Percentiles rank a stretch among this genome's conserved stretches.
Evolutionary conservation across 2,888 invertebrate species (phyloP).

Genomic region (Drosophila incognita): DNA sequence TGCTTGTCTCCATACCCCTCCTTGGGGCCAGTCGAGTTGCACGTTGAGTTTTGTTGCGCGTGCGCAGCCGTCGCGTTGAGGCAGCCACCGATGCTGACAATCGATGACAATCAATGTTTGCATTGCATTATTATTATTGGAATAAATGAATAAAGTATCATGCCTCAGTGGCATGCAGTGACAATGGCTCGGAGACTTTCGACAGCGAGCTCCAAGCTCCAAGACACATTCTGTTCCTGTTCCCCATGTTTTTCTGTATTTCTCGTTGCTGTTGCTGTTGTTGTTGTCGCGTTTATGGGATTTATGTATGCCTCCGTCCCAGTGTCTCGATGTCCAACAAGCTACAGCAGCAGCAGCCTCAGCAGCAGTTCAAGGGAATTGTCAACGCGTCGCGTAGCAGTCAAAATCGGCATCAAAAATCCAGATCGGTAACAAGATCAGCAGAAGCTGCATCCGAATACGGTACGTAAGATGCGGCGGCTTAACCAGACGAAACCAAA

Average conservation of each 20-base stretch:
- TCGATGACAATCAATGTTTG: constrained; percentile 84
- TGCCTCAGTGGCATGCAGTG: constrained; percentile 76
- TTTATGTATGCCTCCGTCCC: constrained; percentile 62
- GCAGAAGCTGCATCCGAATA: constrained; percentile 53
- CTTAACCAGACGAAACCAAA: constrained; percentile 38
- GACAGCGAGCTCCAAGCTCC: constrained; percentile 30
- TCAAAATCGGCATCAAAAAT: constrained; percentile 82
- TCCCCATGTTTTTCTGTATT: constrained; percentile 29
- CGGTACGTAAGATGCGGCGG: constrained; percentile 36
- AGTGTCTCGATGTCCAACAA: background rate
- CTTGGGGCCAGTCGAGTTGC: constrained; percentile 4
- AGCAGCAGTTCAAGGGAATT: constrained; percentile 78
- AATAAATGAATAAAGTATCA: constrained; percentile 83
- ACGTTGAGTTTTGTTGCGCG: constrained; percentile 54
- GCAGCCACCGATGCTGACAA: constrained; percentile 67
- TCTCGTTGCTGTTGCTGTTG: constrained; percentile 1
- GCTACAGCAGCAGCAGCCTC: constrained; percentile 4
- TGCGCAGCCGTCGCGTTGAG: constrained; percentile 57
- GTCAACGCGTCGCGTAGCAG: constrained; percentile 77
- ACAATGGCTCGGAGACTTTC: constrained; percentile 74
- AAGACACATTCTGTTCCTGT: constrained; percentile 44
- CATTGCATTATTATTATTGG: constrained; percentile 84
- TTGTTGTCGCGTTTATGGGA: constrained; percentile 50
- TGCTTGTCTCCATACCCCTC: background rate
- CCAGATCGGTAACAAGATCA: constrained; percentile 83